Base-by-base conservation (phyloP, 2,888 invertebrate genomes). In the Oegoconia quadripuncta region DNA sequence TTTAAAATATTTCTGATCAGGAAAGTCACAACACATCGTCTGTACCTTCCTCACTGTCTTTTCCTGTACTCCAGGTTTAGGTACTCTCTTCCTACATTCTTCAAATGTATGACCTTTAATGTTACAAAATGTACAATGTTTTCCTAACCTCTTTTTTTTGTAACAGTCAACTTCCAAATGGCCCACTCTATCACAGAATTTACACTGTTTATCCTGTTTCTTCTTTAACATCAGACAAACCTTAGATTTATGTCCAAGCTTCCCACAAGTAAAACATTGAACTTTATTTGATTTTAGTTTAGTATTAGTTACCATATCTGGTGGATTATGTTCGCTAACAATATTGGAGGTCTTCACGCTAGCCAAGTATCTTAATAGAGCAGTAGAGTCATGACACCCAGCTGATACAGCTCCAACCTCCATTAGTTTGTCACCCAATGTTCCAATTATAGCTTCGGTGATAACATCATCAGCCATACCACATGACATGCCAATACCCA, bases 391-490 rank as follows among this genome's bases (percentile, higher is more conserved):
- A 2, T 11, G 30, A 22, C 22, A 30, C n/a, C 30, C 36, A 6
- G 36, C 36, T 7, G 36, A 36, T 12, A 29, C 15, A 5, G 36
- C 36, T 6, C 30, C 36, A 11, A 36, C 30, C 9, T 36, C 30
- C n/a, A 36, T 15, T 8, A 36, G 22, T 7, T 36, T 16, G 11
- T 23, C 15, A 4, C 30, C 30, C 11, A 29, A 20, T 2, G 36
- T 36, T n/a, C 36, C 36, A 4, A 36, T 30, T 5, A 36, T 36
- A 11, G 36, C 36, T n/a, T 36, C 29, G 7, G 29, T 36, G 16
- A 36, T 29, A n/a, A 36, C 7, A n/a, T 12, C 9, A 13, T 20
- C 22, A 4, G 36, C 15, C 23, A 36, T 14, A 12, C 30, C 30
- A 16, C 37, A 37, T 3, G 37, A 13, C 2, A 15, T 37, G 11